Base-by-base conservation (phyloP, 2,888 invertebrate species). In the Acronicta alni region DNA sequence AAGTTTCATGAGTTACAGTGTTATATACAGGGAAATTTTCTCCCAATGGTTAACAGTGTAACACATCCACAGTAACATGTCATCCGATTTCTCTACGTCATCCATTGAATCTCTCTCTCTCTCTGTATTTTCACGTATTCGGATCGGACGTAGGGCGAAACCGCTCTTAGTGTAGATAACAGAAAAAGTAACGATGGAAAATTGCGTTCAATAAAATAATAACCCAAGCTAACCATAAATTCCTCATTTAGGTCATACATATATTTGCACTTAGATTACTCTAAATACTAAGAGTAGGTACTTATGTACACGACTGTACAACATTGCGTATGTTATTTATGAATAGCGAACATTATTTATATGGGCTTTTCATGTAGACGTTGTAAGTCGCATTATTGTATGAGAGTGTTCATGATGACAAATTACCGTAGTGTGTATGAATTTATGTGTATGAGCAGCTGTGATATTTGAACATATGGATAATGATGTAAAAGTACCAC, bases 301-400 rank as follows among this genome's bases (percentile, higher is more conserved):
- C 47, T 59, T 69, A 30, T 23, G 61, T 39, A 1, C 7, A n/a
- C 20, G 37, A 12, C 18, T 41, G 48, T 63, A 61, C 55, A 47
- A 3, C 38, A 57, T 65, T 58, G 57, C 65, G 62, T 72, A 56
- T 58, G 49, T 62, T 52, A 45, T 39, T 63, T 62, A 60, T 70
- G 60, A 75, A 76, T 73, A 63, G 67, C 61, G 57, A 77, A 79
- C 81, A 82, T 86, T 83, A 86, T 54, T 75, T 71, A 81, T 81
- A 86, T 79, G 76, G 76, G 74, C 69, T 78, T 80, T 79, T 78
- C 79, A 73, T 77, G 76, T 75, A 72, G 48, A 39, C 66, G 48
- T 17, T 67, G 68, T 69, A 72, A 54, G 47, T 59, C 45, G 16
- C 51, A 52, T 58, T 72, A 65, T 55, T 65, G 72, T 68, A 32